These are phyloP conservation scores for Sporophila hypoxantha DNA, from an alignment of 2,113 vertebrate species.

Conservation along the genomic window DNA sequence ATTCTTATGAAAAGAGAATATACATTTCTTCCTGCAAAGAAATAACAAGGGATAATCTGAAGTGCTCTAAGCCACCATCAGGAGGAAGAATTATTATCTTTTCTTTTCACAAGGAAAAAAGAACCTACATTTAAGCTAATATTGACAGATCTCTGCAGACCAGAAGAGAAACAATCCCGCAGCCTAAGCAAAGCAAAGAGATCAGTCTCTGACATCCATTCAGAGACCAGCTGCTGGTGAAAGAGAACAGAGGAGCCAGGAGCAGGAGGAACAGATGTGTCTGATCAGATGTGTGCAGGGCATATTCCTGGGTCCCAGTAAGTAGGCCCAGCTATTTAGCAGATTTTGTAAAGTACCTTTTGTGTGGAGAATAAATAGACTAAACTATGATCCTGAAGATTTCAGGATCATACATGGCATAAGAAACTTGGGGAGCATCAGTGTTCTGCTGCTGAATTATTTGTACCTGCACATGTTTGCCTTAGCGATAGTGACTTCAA, in stretches of 20 bases:
- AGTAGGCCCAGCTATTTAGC: constrained; percentile 51
- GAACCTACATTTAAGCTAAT: constrained; percentile 46
- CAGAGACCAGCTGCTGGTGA: constrained; percentile 36
- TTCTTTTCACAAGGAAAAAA: constrained; percentile 52
- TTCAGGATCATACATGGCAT: constrained; percentile 27
- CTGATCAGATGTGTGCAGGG: not conserved
- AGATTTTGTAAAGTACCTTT: constrained; percentile 52
- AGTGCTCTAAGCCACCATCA: constrained; percentile 52
- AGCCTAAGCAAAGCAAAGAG: constrained; percentile 56
- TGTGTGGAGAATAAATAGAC: constrained; percentile 51
- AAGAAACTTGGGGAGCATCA: constrained; percentile 40
- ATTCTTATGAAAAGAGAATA: constrained; percentile 58
- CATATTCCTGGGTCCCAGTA: constrained; percentile 19
- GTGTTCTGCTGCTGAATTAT: constrained; percentile 38
- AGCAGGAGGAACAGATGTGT: not conserved
- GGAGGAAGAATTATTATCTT: constrained; percentile 56
- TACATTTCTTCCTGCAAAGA: constrained; percentile 49
- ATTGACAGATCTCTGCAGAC: constrained; percentile 59
- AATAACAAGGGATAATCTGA: constrained; percentile 64
- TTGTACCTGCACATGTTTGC: constrained; percentile 50
- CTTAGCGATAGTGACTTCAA: constrained; percentile 41
- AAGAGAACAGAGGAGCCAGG: constrained; percentile 6
- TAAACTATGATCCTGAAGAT: constrained; percentile 38
- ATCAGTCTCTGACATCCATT: constrained; percentile 41
- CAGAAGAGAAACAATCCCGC: constrained; percentile 49